phyloP scores from a whole-genome alignment of 1,140 invertebrate genomes.

The Pantala flavescens region DNA sequence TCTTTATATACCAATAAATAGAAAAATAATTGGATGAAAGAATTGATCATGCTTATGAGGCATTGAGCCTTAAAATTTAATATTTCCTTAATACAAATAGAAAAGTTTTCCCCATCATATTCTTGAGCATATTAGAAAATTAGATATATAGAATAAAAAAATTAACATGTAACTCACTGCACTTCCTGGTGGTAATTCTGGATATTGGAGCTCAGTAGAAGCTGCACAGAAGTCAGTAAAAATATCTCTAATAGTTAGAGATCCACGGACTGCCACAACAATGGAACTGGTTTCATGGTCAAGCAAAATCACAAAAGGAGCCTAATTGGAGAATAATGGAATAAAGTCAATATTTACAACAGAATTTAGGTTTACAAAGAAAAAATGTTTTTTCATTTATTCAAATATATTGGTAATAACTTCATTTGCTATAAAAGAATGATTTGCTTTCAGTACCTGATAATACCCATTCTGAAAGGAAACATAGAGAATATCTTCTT shows the following conservation, averaged over 20 bases:
- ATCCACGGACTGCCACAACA: slow-evolving; percentile 76
- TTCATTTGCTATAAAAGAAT: not conserved
- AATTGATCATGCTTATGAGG: too few species aligned
- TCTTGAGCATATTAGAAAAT: too few species aligned
- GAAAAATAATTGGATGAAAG: too few species aligned
- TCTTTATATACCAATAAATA: too few species aligned
- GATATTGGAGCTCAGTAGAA: slow-evolving; percentile 59
- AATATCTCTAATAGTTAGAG: slow-evolving; percentile 75
- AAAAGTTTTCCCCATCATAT: too few species aligned
- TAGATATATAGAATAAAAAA: slow-evolving; percentile 14
- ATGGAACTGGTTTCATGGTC: slow-evolving; percentile 73
- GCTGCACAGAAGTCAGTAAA: slow-evolving; percentile 81
- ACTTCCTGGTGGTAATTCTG: slow-evolving; percentile 56
- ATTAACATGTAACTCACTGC: slow-evolving; percentile 33
- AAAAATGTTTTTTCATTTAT: too few species aligned
- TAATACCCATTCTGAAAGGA: slow-evolving; percentile 80
- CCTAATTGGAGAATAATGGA: not conserved
- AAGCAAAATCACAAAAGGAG: slow-evolving; percentile 77
- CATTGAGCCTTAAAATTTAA: too few species aligned
- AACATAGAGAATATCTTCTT: slow-evolving; percentile 73
- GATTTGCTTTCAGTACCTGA: slow-evolving; percentile 39
- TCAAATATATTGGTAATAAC: too few species aligned
- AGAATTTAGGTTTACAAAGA: too few species aligned
- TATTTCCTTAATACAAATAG: too few species aligned
- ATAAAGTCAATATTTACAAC: slow-evolving; percentile 16